Evolutionary conservation across 2,113 vertebrate genomes (phyloP).

Genomic region (Garra rufa): DNA sequence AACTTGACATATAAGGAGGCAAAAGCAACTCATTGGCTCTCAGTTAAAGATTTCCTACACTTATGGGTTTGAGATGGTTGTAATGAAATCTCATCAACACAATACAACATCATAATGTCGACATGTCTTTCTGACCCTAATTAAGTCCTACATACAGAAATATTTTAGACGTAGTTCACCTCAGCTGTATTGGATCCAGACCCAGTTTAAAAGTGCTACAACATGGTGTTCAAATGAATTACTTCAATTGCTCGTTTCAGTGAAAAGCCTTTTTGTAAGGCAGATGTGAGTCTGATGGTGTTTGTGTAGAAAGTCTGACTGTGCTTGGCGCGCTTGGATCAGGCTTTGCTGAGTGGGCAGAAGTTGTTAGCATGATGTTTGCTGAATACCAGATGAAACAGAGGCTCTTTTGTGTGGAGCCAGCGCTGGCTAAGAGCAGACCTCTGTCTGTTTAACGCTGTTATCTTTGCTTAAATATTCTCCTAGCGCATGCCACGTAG

Average conservation of each 20-base stretch:
- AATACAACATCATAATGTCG: background rate
- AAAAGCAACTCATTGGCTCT: too few species aligned
- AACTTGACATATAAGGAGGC: background rate
- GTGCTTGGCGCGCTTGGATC: constrained; percentile 15
- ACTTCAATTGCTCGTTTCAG: background rate
- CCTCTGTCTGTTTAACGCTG: constrained; percentile 35
- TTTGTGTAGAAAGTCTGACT: constrained; percentile 17
- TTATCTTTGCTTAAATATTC: constrained; percentile 39
- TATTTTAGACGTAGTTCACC: background rate
- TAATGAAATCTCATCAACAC: too few species aligned
- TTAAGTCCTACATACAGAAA: background rate
- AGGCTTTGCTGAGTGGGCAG: constrained; percentile 54
- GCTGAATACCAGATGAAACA: constrained; percentile 71
- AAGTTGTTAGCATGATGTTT: constrained; percentile 62
- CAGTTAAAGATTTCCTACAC: background rate
- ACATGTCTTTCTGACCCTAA: background rate
- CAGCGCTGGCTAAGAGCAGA: constrained; percentile 50
- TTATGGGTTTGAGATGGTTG: too few species aligned
- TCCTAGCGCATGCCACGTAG: constrained; percentile 19
- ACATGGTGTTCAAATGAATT: background rate
- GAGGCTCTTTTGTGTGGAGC: constrained; percentile 72
- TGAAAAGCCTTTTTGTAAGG: constrained; percentile 26
- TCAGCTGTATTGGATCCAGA: background rate
- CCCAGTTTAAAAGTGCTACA: background rate
- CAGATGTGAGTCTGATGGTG: constrained; percentile 27